phyloP scores from a whole-genome alignment of 2,888 invertebrate species.

The Rotaria macrura region DNA sequence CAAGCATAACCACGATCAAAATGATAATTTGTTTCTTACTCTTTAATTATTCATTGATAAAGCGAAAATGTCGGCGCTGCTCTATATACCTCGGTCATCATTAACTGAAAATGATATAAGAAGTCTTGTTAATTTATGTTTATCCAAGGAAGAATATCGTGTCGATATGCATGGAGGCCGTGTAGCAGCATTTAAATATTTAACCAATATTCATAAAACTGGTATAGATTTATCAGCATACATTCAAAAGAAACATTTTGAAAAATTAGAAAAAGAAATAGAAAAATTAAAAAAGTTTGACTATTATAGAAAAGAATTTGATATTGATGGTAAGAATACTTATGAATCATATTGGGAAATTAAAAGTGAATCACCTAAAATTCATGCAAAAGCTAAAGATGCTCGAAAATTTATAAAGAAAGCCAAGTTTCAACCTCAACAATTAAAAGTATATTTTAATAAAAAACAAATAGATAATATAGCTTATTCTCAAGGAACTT shows the following conservation, averaged over 20 bases:
- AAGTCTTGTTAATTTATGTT: neutral
- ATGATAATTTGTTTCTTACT: no score
- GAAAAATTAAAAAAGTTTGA: neutral
- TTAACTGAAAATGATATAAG: neutral
- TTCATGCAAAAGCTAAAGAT: neutral
- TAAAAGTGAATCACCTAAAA: neutral
- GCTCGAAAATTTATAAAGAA: neutral
- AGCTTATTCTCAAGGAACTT: neutral
- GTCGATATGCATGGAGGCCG: neutral
- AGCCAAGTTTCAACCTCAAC: neutral
- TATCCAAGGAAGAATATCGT: neutral
- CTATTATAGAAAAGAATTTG: neutral
- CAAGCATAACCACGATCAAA: no score
- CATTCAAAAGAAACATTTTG: neutral
- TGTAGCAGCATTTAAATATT: neutral
- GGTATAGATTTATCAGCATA: neutral
- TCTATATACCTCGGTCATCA: neutral
- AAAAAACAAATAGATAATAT: neutral
- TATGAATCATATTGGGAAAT: neutral
- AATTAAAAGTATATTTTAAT: neutral
- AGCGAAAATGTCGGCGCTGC: neutral
- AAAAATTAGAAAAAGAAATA: neutral
- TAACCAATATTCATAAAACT: neutral
- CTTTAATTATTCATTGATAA: neutral
- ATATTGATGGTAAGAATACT: neutral